Evolutionary conservation across 53 echinoderm and acorn worm species (phyloP), one percentile per base, ranked within the genome.

Genomic region (Apostichopus leukothele): DNA sequence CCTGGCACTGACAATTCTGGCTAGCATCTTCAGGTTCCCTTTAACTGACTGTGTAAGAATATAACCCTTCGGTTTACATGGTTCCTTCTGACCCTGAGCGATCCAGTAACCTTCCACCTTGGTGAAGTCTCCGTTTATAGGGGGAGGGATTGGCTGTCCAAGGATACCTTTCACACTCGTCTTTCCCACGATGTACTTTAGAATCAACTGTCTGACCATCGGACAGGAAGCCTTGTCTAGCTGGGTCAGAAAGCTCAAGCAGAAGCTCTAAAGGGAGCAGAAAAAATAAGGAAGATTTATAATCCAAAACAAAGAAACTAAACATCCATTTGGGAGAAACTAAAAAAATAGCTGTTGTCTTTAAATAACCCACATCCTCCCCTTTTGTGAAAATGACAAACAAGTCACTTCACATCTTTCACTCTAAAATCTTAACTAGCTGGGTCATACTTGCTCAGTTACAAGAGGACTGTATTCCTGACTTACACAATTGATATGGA

Each of bases 51-150:
- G 78, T 13, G 99, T 99, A 19, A 99, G 86, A 27, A 99, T 91
- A 76, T 99, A 99, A 75, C 92, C 93, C 88, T 92, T 93, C 61
- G 92, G 92, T 9, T 88, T 90, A 27, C 74, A 39, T 1, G 90
- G 86, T 59, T 99, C 96, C 22, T 83, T 86, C 19, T 90, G 93
- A 5, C 99, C 99, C 2, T 76, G 74, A 25, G 93, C 92, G 60
- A 99, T 91, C 99, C 99, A 99, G 89, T 99, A 99, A 51, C 99
- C 99, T 91, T 99, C 99, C 88, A 96, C 84, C 79, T 99, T 99
- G 27, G 78, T 89, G 78, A 91, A 91, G 53, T 88, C 74, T 78
- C 91, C 91, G 26, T 55, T 86, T 54, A 91, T 80, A 20, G 88
- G 87, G 12, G 99, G 99, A 26, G 99, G 99, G 60, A 99, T 94